phyloP scores from a whole-genome alignment of 2,888 invertebrate genomes.

The Erebia epiphron region DNA sequence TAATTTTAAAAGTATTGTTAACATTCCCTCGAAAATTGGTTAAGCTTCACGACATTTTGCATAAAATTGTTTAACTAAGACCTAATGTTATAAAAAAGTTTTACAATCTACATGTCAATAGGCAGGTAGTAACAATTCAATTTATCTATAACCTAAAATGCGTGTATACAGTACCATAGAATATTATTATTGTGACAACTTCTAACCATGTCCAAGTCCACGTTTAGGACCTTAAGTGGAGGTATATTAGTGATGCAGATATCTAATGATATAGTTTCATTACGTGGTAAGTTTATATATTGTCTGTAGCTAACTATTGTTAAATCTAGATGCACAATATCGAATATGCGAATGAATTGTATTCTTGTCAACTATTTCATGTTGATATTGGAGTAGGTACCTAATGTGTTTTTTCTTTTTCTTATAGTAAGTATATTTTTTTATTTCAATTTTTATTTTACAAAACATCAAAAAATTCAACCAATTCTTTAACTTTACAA shows the following conservation, averaged over 20 bases:
- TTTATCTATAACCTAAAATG: conserved; percentile 64
- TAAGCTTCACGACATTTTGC: background rate
- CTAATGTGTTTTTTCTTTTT: conserved; percentile 1
- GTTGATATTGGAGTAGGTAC: conserved; percentile 13
- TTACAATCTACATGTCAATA: conserved; percentile 79
- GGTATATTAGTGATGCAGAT: conserved; percentile 34
- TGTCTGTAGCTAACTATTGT: conserved; percentile 47
- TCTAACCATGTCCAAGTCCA: conserved; percentile 39
- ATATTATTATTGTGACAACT: conserved; percentile 43
- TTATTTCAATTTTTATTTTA: conserved; percentile 22
- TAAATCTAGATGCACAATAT: conserved; percentile 34
- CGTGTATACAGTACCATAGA: conserved; percentile 57
- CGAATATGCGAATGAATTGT: conserved; percentile 23
- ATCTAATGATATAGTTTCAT: conserved; percentile 39
- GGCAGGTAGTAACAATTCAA: conserved; percentile 78
- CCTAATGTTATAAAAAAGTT: conserved; percentile 57
- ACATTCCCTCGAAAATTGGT: background rate
- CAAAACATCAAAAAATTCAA: conserved; percentile 31
- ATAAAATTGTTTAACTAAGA: conserved; percentile 3
- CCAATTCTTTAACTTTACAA: conserved; percentile 29
- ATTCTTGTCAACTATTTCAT: conserved; percentile 4
- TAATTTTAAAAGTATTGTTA: too few relatives aligned
- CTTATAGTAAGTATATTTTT: conserved; percentile 1
- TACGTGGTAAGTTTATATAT: conserved; percentile 51
- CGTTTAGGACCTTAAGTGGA: conserved; percentile 30